Base-by-base conservation (phyloP, 1,140 invertebrate species). In the Euura saliciscinereae region DNA sequence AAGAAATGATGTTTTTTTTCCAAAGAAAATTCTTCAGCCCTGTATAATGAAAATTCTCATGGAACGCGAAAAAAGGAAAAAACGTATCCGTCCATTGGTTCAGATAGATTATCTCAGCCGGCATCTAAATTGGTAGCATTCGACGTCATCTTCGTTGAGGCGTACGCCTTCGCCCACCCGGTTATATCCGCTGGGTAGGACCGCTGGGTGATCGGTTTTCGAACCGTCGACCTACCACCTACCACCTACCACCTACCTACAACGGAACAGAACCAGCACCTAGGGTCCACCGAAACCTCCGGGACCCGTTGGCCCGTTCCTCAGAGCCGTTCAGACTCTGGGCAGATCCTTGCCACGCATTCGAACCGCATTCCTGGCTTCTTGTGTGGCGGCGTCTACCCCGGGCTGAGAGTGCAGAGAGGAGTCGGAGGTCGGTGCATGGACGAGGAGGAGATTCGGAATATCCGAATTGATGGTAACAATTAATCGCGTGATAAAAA, bases 311-410 rank as follows among this genome's bases (percentile, higher is more conserved):
- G 8, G 8, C 13, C 51, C 51, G 10, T 59, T 3, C 8, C 51
- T 59, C 8, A 3, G 3, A n/a, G 51, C 51, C 51, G 51, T 11
- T 59, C 51, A 28, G 28, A 28, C 51, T 8, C 8, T 11, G 51
- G 51, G 51, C 51, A 59, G 51, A 59, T 59, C 51, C 51, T 59
- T 59, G 51, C 51, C 8, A 59, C 51, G 51, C 51, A 59, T 59
- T 59, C 51, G 51, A 59, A 59, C 51, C 51, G 51, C 51, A 59
- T 59, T 59, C 51, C 51, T 59, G 51, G 51, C 51, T 59, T 59
- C 51, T 59, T 59, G 51, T 59, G 51, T 59, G 51, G 51, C 51
- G 51, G 51, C 28, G 28, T 59, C 13, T 59, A n/a, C 8, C 2
- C 51, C 51, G 51, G 10, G 28, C 51, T 4, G 51, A 59, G 13